Conservation (phyloP, 2,888 invertebrate genomes). For the Epiperipatus broadwayi region DNA sequence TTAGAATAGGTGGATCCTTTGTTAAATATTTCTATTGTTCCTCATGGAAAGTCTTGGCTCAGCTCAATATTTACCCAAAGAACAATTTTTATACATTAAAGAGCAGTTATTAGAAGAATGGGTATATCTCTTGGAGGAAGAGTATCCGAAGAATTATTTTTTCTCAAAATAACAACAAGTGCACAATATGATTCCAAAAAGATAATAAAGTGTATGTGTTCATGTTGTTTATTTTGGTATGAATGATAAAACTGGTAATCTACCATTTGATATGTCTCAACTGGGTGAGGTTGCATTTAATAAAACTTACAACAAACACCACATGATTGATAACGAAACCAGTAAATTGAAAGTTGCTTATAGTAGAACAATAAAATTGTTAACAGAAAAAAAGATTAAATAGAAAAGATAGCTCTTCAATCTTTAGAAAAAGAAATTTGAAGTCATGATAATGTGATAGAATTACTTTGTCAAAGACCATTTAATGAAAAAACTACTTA, state of each 20-base stretch:
- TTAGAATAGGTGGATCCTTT: too few species aligned
- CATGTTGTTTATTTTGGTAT: slow-evolving; percentile 87
- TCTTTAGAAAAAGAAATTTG: slow-evolving; percentile 83
- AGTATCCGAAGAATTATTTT: too few species aligned
- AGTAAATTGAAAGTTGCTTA: slow-evolving; percentile 53
- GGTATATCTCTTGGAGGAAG: too few species aligned
- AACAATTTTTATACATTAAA: too few species aligned
- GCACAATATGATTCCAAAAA: too few species aligned
- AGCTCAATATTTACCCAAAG: too few species aligned
- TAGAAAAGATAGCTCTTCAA: slow-evolving; percentile 76
- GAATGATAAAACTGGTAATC: slow-evolving; percentile 89
- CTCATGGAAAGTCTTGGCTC: too few species aligned
- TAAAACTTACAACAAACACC: slow-evolving; percentile 92
- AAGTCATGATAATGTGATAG: slow-evolving; percentile 91
- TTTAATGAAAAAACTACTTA: slow-evolving; percentile 98
- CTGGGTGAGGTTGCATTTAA: slow-evolving; percentile 78
- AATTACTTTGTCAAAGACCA: slow-evolving; percentile 74
- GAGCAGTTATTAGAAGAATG: too few species aligned
- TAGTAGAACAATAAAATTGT: slow-evolving; percentile 51
- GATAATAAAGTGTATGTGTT: too few species aligned
- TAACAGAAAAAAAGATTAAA: slow-evolving; percentile 58
- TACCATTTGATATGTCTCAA: slow-evolving; percentile 85
- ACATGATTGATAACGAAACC: slow-evolving; percentile 84
- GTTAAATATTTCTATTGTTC: too few species aligned
- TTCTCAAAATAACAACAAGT: too few species aligned